Evolutionary conservation across 2,113 vertebrate genomes (phyloP).

Genomic region (Thomomys bottae): DNA sequence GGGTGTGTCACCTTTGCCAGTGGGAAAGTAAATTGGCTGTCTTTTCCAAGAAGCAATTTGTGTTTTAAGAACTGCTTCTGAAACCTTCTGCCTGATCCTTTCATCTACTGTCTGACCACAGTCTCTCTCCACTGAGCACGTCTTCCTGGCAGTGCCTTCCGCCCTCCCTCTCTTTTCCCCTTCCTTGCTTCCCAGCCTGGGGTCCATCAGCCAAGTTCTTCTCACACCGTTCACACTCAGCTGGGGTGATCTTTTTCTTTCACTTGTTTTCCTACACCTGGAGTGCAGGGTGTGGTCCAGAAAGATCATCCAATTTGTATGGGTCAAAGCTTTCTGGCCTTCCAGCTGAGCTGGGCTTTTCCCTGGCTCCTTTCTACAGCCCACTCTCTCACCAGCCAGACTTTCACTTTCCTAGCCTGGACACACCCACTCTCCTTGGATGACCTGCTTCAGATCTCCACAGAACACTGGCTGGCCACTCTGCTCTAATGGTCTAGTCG

Average conservation of each 20-base stretch:
- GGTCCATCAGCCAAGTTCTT: not conserved
- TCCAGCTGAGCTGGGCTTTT: not conserved
- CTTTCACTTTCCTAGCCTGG: constrained; percentile 54
- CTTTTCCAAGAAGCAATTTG: not conserved
- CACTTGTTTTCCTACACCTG: not conserved
- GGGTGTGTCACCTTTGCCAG: accelerated
- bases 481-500: no score
- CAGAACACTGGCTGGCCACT: not conserved
- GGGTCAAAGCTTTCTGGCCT: not conserved
- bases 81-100: not conserved
- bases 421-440: constrained; percentile 53
- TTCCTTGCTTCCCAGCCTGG: not conserved
- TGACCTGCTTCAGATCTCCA: constrained; percentile 39
- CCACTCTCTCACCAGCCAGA: constrained; percentile 42
- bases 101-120: not conserved
- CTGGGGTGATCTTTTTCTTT: not conserved
- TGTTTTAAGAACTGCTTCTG: not conserved
- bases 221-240: not conserved
- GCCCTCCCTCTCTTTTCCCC: not conserved
- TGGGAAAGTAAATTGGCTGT: not conserved
- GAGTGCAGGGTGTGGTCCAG: not conserved
- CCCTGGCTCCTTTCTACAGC: not conserved
- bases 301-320: not conserved
- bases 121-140: not conserved
- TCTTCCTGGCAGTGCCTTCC: no score